phyloP scores from a whole-genome alignment of 1,140 invertebrate genomes.

The fruit fly (Drosophila melanogaster) region Release_6_plus_ISO1_MT NT_037436.4:2158001-2158500 shows the following conservation, averaged over 20 bases:
- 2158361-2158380: constrained; percentile 90
- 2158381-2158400: constrained; percentile 91
- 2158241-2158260: constrained; percentile 86
- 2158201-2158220: background rate
- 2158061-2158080: background rate
- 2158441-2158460: constrained; percentile 93
- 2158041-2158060: constrained; percentile 6
- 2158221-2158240: background rate
- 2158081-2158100: background rate
- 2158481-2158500: constrained; percentile 77
- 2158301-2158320: constrained; percentile 85
- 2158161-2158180: background rate
- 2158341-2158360: constrained; percentile 88
- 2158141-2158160: background rate
- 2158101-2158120: constrained; percentile 1
- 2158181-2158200: background rate
- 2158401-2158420: constrained; percentile 90
- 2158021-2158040: background rate
- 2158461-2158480: constrained; percentile 88
- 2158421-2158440: constrained; percentile 90
- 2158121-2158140: background rate
- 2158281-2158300: constrained; percentile 85
- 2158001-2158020: background rate
- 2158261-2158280: constrained; percentile 86
- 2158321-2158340: constrained; percentile 68